Evolutionary conservation across 37 sponge, comb jelly and placozoan species (phyloP).

Genomic region (Bolinopsis microptera): DNA sequence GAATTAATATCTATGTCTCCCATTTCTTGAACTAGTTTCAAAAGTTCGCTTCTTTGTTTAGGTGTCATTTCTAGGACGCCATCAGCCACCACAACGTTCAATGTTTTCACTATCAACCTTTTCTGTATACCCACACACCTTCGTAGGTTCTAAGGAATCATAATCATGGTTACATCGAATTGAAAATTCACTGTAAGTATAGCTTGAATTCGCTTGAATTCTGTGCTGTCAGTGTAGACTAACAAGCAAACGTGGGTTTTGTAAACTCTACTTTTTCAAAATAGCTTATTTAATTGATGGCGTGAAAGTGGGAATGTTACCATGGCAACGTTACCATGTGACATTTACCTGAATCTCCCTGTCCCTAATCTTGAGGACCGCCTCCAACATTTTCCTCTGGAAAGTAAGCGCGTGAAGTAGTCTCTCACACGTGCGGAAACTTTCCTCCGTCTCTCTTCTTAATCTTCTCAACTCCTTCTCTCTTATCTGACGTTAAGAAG

Average conservation of each 20-base stretch:
- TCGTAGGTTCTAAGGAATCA: background rate
- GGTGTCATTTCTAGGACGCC: constrained; percentile 26
- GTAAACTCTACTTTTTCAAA: too few relatives aligned
- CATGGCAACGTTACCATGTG: too few relatives aligned
- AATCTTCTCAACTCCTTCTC: constrained; percentile 11
- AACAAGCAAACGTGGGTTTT: too few relatives aligned
- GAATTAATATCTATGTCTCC: constrained; percentile 12
- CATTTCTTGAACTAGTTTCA: constrained; percentile 42
- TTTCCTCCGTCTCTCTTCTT: background rate
- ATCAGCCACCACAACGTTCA: constrained; percentile 21
- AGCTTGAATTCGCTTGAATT: too few relatives aligned
- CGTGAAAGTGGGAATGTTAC: too few relatives aligned
- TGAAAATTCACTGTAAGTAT: too few relatives aligned
- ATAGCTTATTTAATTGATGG: too few relatives aligned
- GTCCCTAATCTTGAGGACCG: background rate
- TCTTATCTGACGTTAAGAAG: too few relatives aligned
- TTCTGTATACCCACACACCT: constrained; percentile 33
- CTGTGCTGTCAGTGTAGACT: too few relatives aligned
- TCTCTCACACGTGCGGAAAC: constrained; percentile 27
- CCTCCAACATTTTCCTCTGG: constrained; percentile 29
- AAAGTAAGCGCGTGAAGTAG: constrained; percentile 16
- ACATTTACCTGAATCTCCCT: constrained; percentile 37
- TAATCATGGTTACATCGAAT: too few relatives aligned
- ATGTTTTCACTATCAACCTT: background rate
- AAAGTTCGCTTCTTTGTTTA: background rate